A percentile compares a stretch with the other conserved stretches of the same genome.
These are phyloP conservation scores for Vulpes lagopus DNA, from an alignment of 2,113 vertebrate species.

Conservation along the genomic window DNA sequence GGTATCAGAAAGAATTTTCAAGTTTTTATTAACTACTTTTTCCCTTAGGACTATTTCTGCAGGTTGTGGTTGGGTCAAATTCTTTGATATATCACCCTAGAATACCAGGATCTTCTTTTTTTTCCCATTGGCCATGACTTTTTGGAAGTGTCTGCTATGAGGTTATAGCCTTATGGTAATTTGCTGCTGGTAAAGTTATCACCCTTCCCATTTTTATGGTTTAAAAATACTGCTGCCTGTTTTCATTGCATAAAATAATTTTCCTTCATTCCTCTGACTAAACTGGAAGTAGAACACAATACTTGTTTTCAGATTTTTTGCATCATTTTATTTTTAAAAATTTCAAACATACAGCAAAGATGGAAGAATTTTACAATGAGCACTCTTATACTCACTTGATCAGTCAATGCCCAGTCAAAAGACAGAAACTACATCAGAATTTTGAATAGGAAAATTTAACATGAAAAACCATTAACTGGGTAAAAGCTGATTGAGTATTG, in stretches of 20 bases:
- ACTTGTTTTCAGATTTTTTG: background rate
- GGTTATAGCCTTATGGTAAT: background rate
- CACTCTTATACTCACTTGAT: background rate
- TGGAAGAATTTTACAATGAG: conserved; percentile 27
- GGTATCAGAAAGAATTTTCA: background rate
- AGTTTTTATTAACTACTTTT: background rate
- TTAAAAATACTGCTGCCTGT: conserved; percentile 12
- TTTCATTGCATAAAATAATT: conserved; percentile 20
- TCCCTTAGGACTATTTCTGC: background rate
- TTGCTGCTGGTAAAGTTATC: background rate
- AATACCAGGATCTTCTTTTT: background rate
- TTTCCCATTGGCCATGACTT: background rate
- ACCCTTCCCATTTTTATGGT: background rate
- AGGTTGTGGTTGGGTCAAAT: background rate
- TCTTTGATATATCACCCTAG: background rate
- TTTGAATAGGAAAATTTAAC: conserved; percentile 10
- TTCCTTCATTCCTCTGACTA: background rate
- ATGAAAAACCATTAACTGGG: background rate
- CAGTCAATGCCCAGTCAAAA: background rate
- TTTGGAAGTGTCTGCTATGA: background rate
- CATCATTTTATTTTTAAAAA: background rate
- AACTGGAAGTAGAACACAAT: background rate
- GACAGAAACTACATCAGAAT: background rate
- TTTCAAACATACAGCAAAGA: background rate
- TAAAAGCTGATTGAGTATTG: background rate